phyloP scores from a whole-genome alignment of 2,888 invertebrate genomes.

The Stomorhina lunata region DNA sequence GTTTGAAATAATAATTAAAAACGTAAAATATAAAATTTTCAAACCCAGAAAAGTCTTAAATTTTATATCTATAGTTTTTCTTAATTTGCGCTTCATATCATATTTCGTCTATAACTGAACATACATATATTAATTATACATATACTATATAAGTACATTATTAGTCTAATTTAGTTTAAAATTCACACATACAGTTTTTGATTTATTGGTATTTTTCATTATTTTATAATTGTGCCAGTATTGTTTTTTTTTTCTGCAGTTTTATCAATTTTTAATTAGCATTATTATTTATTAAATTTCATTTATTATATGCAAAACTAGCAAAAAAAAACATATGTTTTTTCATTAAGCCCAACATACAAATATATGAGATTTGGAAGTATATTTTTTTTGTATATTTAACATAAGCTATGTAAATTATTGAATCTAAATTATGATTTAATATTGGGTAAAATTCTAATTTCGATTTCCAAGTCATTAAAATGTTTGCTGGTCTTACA shows the following conservation, averaged over 20 bases:
- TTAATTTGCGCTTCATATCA: no score
- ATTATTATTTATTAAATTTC: constrained; percentile 35
- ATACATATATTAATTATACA: no score
- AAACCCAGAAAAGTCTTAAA: no score
- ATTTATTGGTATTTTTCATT: background rate
- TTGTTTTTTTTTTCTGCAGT: constrained; percentile 26
- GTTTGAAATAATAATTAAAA: no score
- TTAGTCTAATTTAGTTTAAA: constrained; percentile 27
- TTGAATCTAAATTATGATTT: no score
- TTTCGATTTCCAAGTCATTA: background rate
- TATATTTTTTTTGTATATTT: background rate
- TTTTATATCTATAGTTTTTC: no score
- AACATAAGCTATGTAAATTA: no score
- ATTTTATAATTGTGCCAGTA: constrained; percentile 56
- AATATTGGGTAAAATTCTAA: no score
- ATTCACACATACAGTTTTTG: background rate
- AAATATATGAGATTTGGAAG: background rate
- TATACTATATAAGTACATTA: no score
- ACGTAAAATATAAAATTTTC: no score
- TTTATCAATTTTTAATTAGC: constrained; percentile 40
- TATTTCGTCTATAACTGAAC: no score
- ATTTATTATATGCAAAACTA: constrained; percentile 10
- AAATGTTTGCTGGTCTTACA: background rate
- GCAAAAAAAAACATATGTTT: background rate
- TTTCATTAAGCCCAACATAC: background rate